Evolutionary conservation across 2,113 vertebrate genomes (phyloP), one percentile per base, ranked within the genome.

Genomic region (Amia ocellicauda): DNA sequence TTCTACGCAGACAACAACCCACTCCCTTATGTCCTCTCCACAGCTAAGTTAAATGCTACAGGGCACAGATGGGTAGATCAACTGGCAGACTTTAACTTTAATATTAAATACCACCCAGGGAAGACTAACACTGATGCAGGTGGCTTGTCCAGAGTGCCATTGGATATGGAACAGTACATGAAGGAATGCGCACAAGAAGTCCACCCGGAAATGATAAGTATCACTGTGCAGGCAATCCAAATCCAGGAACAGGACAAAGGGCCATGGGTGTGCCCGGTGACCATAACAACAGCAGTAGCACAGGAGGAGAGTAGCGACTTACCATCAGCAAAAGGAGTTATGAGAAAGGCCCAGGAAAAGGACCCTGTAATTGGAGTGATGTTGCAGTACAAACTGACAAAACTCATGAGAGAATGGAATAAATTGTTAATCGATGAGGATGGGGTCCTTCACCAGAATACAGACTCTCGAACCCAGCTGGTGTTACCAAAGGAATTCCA

Each of bases 371-470:
- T 31, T 20, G 19, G 31, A 7, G 26, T 2, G 13, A 7, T 23
- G 9, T 22, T 47, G 27, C 29, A 66, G 41, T 40, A 16, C 2
- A 47, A 60, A 28, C 14, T 7, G 14, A 62, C 8, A 3, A n/a
- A n/a, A 45, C 63, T 20, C 56, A 61, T 62, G 55, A 61, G 31
- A 29, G 31, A 45, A 23, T 49, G 42, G 64, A 58, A 19, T 24
- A 62, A 28, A 36, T 26, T 66, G 28, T n/a, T 28, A 23, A 23
- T 66, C 13, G 27, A 13, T 10, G 16, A 62, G 9, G 40, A 50
- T 5, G 58, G 42, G 3, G 23, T 66, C 3, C 27, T 66, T 4
- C 23, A 61, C 9, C 26, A 11, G 28, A 29, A 17, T 16, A 19
- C 29, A 27, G 19, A 16, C 1, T 11, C 3, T 3, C 17, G 42